These are phyloP conservation scores for Microcaecilia unicolor DNA, from an alignment of 2,797 vertebrate species.

Conservation along the genomic window DNA sequence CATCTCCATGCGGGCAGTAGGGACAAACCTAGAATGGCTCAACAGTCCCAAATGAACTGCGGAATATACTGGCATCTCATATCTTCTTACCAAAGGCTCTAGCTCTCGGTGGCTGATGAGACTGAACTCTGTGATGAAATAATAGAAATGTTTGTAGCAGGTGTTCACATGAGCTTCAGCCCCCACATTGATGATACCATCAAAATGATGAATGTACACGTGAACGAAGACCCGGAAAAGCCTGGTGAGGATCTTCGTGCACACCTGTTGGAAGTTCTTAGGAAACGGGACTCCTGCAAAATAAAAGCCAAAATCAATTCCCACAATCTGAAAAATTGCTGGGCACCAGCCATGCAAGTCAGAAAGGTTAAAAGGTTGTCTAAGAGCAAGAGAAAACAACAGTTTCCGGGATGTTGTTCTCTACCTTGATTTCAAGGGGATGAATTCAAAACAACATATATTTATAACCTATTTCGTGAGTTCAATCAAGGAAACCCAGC, in stretches of 20 bases:
- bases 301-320: too few species aligned
- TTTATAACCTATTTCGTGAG: too few species aligned
- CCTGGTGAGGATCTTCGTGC: slow-evolving; percentile 94
- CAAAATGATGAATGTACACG: slow-evolving; percentile 97
- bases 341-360: background rate
- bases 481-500: background rate
- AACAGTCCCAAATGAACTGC: too few species aligned
- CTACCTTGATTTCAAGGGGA: background rate
- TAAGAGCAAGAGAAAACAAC: too few species aligned
- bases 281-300: slow-evolving; percentile 86
- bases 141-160: slow-evolving; percentile 98
- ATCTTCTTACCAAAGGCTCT: slow-evolving; percentile 87
- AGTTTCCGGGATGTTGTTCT: background rate
- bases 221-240: slow-evolving; percentile 96
- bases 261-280: slow-evolving; percentile 96
- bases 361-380: too few species aligned
- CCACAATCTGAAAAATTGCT: too few species aligned
- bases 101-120: slow-evolving; percentile 88
- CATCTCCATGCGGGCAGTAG: too few species aligned
- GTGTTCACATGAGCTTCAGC: slow-evolving; percentile 96
- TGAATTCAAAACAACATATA: background rate
- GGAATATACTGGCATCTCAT: too few species aligned
- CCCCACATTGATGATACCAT: slow-evolving; percentile 91
- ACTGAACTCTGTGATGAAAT: slow-evolving; percentile 92
- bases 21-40: too few species aligned